Base-by-base conservation (phyloP, 2,797 vertebrate species). In the Mallotus villosus region DNA sequence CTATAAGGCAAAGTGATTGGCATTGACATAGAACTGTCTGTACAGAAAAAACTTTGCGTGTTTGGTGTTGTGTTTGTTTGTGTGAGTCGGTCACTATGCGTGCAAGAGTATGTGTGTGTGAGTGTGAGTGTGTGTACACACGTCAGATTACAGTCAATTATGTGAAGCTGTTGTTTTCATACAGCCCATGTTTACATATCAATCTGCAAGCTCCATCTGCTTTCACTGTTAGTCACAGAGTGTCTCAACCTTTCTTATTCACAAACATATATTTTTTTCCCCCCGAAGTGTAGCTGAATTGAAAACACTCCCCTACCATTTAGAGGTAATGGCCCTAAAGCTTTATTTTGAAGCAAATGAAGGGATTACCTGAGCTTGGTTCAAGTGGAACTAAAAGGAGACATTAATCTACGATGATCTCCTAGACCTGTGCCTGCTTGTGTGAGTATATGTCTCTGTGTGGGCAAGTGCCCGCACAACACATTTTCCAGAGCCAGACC, bases 1-100 rank as follows among this genome's bases (percentile, higher is more conserved):
- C 67, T 70, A 78, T 8, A 74, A 63, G 71, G 55, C 72, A 81
- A 75, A 70, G 69, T 77, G 76, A 79, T 85, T 80, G 77, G 68
- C 65, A 68, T 74, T 53, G 78, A 70, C 64, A 72, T 75, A 57
- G 78, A 74, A 73, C 67, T 72, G 64, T 66, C 65, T 61, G 21
- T 25, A 0, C 16, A 63, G 29, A 5, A 69, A 71, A 71, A 55
- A 66, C 21, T 70, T 53, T 71, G 41, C 69, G 59, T 68, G 22
- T 73, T 73, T 12, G 78, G 37, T 53, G 58, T 68, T 21, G 7
- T 62, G 59, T 0, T 0, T 1, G 3, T 12, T 24, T 1, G 12
- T 61, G 24, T 63, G 63, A 32, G 57, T 24, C 37, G 25, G 24
- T 46, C 41, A 70, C 57, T 64, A 63, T 74, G 24, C 59, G 58